Conservation (phyloP, 1,140 invertebrate species). For the Alviniconcha marisindica region DNA sequence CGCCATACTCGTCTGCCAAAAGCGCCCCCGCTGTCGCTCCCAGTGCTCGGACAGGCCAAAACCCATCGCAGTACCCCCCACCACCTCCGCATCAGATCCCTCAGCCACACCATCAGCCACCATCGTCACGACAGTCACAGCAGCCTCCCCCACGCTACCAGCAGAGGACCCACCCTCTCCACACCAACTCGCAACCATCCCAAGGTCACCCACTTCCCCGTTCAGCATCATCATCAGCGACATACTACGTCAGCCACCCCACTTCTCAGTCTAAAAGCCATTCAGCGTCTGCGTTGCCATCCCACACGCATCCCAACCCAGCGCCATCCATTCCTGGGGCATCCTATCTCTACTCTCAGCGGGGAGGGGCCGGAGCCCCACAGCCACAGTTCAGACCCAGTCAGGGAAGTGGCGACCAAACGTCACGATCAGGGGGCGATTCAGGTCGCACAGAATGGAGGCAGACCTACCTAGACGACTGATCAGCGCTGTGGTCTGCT, state of each 20-base stretch:
- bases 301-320: not conserved
- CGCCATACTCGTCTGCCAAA: constrained; percentile 30
- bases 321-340: not conserved
- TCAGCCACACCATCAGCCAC: constrained; percentile 21
- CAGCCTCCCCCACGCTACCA: constrained; percentile 10
- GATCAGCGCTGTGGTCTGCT: not conserved
- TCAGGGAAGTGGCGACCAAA: not conserved
- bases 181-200: constrained; percentile 8
- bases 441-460: constrained; percentile 32
- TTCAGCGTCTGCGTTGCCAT: not conserved
- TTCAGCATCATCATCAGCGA: not conserved
- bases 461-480: constrained; percentile 48
- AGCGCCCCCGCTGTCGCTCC: not conserved
- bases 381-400: not conserved
- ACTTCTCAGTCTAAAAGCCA: not conserved
- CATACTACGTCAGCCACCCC: constrained; percentile 20
- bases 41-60: not conserved
- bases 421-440: not conserved
- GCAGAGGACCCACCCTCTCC: constrained; percentile 14
- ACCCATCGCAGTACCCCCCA: not conserved
- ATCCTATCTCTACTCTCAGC: not conserved
- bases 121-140: constrained; percentile 27
- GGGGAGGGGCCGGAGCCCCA: not conserved
- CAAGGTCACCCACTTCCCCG: constrained; percentile 16
- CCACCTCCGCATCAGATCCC: constrained; percentile 5